Conservation (phyloP, 2,888 invertebrate species). For the Beris chalybata region DNA sequence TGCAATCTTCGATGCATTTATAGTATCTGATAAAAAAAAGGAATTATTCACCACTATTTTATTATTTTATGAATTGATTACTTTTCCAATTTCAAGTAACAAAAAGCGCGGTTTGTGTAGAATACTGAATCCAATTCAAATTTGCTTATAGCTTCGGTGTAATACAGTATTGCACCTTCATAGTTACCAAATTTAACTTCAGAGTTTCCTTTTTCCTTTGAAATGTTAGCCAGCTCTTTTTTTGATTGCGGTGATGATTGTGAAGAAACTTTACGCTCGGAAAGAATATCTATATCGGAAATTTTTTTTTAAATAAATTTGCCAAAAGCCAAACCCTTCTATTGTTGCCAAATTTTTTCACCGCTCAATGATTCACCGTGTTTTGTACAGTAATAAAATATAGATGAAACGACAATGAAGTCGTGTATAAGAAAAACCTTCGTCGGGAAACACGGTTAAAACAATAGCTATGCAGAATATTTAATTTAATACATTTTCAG, state of each 20-base stretch:
- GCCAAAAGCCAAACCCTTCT: no score
- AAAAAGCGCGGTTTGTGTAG: conserved; percentile 86
- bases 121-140: conserved; percentile 78
- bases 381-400: no score
- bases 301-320: no score
- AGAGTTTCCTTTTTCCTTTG: conserved; percentile 71
- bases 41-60: background rate
- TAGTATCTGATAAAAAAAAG: conserved; percentile 42
- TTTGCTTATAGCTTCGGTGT: conserved; percentile 82
- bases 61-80: conserved; percentile 52
- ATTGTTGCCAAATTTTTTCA: no score
- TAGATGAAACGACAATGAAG: no score
- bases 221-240: conserved; percentile 39
- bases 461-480: no score
- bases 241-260: background rate
- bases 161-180: conserved; percentile 82
- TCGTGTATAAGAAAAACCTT: no score
- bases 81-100: conserved; percentile 79
- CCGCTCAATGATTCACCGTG: no score
- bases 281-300: no score
- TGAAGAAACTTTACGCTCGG: background rate
- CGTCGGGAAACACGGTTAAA: no score
- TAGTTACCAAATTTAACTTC: conserved; percentile 79
- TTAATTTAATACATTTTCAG: no score
- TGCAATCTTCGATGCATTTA: conserved; percentile 68